Evolutionary conservation across 2,797 vertebrate genomes (phyloP).

Genomic region (Lagocephalus sceleratus): DNA sequence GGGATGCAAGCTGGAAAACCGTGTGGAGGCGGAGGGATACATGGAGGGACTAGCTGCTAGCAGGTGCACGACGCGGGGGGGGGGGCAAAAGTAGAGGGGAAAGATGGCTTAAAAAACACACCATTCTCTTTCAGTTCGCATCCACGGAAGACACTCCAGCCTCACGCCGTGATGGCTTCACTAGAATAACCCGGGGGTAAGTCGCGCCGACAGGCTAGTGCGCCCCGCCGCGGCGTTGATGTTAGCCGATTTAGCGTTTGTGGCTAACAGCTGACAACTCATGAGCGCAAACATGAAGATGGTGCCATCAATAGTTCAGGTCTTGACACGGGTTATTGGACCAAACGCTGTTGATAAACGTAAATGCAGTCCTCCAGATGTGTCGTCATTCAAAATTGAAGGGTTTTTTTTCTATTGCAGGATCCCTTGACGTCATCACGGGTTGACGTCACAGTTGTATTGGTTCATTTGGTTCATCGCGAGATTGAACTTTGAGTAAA

Average conservation of each 20-base stretch:
- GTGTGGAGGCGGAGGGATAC: conserved; percentile 66
- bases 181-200: conserved; percentile 57
- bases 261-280: conserved; percentile 60
- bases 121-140: not conserved
- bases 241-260: conserved; percentile 45
- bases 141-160: not conserved
- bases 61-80: conserved; percentile 68
- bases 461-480: too few species aligned
- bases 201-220: conserved; percentile 9
- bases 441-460: too few species aligned
- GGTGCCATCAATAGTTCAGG: too few species aligned
- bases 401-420: too few species aligned
- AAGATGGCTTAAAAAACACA: conserved; percentile 25
- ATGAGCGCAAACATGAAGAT: not conserved
- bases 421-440: too few species aligned
- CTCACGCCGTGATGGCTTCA: not conserved
- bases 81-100: conserved; percentile 20
- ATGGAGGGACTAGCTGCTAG: conserved; percentile 42
- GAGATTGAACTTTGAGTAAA: too few species aligned
- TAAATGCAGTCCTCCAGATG: not conserved
- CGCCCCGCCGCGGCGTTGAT: not conserved
- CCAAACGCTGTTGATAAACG: not conserved
- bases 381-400: not conserved
- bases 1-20: conserved; percentile 9
- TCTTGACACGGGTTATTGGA: not conserved